Conservation (phyloP, 1,140 invertebrate species). For the Wiebesia pumilae region DNA sequence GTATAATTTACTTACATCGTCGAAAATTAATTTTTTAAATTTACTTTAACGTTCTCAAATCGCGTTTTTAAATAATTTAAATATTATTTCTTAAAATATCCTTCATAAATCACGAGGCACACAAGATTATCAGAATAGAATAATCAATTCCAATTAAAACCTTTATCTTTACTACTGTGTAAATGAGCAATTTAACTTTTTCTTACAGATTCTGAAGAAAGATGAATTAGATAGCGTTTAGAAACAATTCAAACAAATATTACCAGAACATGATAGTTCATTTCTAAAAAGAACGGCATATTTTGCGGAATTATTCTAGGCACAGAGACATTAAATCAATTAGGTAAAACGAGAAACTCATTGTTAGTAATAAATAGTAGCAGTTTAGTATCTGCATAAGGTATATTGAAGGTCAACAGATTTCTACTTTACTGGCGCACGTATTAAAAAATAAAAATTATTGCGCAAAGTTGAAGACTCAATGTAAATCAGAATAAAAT, state of each 20-base stretch:
- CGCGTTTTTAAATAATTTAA: neutral
- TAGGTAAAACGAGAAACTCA: neutral
- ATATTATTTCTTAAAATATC: neutral
- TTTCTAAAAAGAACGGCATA: neutral
- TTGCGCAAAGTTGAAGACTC: neutral
- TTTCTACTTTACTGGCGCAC: slow-evolving; percentile 19
- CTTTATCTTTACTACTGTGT: neutral
- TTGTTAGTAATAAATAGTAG: slow-evolving; percentile 21
- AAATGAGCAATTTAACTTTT: neutral
- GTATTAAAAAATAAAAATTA: slow-evolving; percentile 27
- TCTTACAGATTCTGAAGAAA: neutral
- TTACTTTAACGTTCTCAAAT: neutral
- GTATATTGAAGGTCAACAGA: slow-evolving; percentile 12
- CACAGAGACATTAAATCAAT: neutral
- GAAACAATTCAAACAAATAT: neutral
- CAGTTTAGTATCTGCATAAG: slow-evolving; percentile 10
- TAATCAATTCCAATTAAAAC: neutral
- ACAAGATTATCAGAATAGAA: neutral
- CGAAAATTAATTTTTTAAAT: neutral
- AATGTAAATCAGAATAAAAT: neutral
- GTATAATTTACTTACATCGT: neutral
- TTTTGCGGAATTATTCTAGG: neutral
- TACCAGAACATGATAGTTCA: neutral
- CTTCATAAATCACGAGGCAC: neutral
- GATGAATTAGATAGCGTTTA: neutral